Conservation (phyloP, 2,888 invertebrate genomes). For the Melanotus villosus region DNA sequence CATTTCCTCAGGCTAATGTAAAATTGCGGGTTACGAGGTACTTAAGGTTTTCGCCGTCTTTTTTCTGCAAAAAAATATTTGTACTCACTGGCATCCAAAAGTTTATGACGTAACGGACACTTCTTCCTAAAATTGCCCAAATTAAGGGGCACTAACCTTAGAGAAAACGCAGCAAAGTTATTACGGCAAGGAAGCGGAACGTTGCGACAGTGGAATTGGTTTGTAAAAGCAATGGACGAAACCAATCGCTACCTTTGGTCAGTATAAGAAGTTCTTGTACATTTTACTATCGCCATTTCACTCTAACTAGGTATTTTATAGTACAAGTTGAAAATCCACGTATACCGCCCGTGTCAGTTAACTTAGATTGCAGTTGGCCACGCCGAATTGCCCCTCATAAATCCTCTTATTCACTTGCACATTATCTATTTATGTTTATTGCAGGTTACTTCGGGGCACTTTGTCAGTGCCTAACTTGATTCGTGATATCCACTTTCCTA, state of each 20-base stretch:
- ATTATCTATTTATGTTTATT: constrained; percentile 63
- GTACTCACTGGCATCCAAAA: constrained; percentile 9
- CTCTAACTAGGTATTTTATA: constrained; percentile 33
- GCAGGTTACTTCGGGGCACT: constrained; percentile 57
- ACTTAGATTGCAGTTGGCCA: constrained; percentile 55
- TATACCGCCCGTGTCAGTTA: constrained; percentile 33
- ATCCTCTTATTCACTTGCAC: constrained; percentile 60
- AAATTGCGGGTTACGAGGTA: constrained; percentile 1
- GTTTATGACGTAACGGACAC: constrained; percentile 6
- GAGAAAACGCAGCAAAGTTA: constrained; percentile 36
- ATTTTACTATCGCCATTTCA: constrained; percentile 29
- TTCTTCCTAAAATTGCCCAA: constrained; percentile 27
- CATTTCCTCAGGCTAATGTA: neutral
- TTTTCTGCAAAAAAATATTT: constrained; percentile 6
- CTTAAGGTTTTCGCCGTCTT: neutral
- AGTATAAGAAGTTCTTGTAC: constrained; percentile 22
- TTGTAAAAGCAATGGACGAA: constrained; percentile 43
- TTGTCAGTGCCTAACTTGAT: constrained; percentile 57
- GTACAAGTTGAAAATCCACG: constrained; percentile 21
- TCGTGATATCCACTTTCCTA: constrained; percentile 45
- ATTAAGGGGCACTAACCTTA: constrained; percentile 40
- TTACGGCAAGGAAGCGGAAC: constrained; percentile 40
- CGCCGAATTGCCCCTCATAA: constrained; percentile 61
- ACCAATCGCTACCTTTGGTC: constrained; percentile 40
- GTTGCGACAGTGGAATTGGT: constrained; percentile 39